phyloP scores from a whole-genome alignment of 1,140 invertebrate genomes.

The Bombyx mandarina region DNA sequence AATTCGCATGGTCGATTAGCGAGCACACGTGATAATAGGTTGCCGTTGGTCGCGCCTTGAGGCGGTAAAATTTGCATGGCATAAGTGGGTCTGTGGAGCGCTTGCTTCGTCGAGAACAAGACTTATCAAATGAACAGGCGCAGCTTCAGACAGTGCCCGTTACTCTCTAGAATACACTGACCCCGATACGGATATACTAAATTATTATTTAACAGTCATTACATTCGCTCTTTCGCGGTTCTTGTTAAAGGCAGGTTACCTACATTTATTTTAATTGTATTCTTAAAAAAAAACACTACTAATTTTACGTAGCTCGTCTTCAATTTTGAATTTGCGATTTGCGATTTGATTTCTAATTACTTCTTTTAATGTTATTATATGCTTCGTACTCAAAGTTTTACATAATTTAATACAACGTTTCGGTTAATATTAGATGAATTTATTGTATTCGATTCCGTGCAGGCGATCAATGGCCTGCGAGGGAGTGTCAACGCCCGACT shows the following conservation, averaged over 20 bases:
- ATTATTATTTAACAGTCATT: constrained; percentile 22
- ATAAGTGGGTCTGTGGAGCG: constrained; percentile 27
- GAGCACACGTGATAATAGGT: constrained; percentile 14
- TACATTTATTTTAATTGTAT: too few relatives aligned
- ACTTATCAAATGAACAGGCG: constrained; percentile 9
- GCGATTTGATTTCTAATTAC: too few relatives aligned
- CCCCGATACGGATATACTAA: constrained; percentile 44
- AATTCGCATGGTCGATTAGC: constrained; percentile 19
- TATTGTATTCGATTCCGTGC: not conserved
- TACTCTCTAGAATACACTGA: constrained; percentile 47
- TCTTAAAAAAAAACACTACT: too few relatives aligned
- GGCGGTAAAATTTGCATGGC: constrained; percentile 19
- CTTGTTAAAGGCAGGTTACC: too few relatives aligned
- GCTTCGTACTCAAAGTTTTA: too few relatives aligned
- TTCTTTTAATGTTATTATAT: too few relatives aligned
- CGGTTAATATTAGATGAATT: too few relatives aligned
- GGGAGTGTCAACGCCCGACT: constrained; percentile 28
- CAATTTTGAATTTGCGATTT: too few relatives aligned
- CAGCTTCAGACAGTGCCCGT: constrained; percentile 43
- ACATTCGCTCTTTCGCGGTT: not conserved
- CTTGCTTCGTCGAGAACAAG: constrained; percentile 3
- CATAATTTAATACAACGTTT: too few relatives aligned
- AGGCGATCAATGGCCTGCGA: constrained; percentile 10
- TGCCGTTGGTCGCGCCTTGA: constrained; percentile 14
- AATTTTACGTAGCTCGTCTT: too few relatives aligned